A percentile compares a stretch with the other conserved stretches of the same genome.
phyloP scores from a whole-genome alignment of 2,888 invertebrate species.

The Herminia tarsipennalis region DNA sequence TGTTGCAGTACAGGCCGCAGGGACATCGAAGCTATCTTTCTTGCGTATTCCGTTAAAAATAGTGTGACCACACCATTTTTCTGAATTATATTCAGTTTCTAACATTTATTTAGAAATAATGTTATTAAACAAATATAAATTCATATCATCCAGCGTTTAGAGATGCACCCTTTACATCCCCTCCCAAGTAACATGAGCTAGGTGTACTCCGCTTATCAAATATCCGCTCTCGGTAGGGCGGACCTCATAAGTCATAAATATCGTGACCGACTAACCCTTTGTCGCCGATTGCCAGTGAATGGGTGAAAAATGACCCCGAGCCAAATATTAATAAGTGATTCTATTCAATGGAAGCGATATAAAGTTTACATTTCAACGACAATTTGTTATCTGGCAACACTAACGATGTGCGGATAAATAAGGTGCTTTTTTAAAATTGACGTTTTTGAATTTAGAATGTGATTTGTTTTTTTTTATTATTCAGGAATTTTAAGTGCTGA shows the following conservation, averaged over 20 bases:
- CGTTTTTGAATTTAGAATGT: constrained; percentile 2
- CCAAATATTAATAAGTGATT: constrained; percentile 44
- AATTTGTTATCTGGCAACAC: constrained; percentile 45
- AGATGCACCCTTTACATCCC: no score
- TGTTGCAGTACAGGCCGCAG: no score
- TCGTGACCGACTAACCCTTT: constrained; percentile 51
- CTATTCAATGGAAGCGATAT: constrained; percentile 37
- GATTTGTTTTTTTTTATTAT: background rate
- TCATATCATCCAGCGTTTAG: no score
- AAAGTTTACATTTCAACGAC: constrained; percentile 44
- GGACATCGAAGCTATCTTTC: no score
- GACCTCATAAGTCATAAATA: constrained; percentile 41
- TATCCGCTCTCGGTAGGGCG: constrained; percentile 20
- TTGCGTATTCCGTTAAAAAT: no score
- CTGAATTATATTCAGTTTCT: no score
- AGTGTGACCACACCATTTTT: no score
- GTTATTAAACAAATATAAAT: no score
- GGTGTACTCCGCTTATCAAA: background rate
- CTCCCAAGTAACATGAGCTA: no score
- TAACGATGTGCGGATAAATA: constrained; percentile 33
- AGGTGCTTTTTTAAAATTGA: constrained; percentile 6
- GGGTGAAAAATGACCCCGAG: constrained; percentile 57
- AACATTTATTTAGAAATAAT: no score
- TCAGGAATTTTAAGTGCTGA: no score
- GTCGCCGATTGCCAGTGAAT: constrained; percentile 46